These are phyloP conservation scores for Oceanites oceanicus DNA, from an alignment of 2,113 vertebrate species.

Conservation along the genomic window DNA sequence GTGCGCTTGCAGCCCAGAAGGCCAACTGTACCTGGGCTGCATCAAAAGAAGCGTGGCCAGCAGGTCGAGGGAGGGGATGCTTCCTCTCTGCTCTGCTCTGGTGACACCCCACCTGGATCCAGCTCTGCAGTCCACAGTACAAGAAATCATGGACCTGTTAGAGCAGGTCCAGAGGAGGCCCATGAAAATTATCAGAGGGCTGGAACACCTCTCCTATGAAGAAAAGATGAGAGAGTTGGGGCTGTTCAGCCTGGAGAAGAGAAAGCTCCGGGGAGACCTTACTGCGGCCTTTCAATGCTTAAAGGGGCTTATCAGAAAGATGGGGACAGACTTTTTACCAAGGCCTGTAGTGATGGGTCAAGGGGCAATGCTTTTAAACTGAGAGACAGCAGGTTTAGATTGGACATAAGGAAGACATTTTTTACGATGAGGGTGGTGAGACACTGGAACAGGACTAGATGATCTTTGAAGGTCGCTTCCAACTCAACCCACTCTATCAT, in stretches of 20 bases:
- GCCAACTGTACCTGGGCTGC: background rate
- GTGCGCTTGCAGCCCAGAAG: background rate
- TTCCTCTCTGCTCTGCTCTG: background rate
- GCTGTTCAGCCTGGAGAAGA: background rate
- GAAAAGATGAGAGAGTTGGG: background rate
- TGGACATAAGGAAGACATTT: background rate
- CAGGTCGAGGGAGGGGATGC: too few species aligned
- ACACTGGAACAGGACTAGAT: background rate
- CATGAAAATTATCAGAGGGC: background rate
- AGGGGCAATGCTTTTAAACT: background rate
- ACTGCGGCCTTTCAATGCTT: background rate
- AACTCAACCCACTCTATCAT: background rate
- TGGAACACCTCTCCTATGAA: background rate
- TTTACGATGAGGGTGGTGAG: background rate
- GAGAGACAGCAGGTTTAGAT: background rate
- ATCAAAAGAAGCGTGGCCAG: background rate
- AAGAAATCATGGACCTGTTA: background rate
- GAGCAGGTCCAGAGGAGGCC: background rate
- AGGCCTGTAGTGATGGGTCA: background rate
- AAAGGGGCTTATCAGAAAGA: background rate
- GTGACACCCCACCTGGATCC: background rate
- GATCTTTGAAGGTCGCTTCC: background rate
- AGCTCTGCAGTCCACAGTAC: background rate
- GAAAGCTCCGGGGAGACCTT: background rate
- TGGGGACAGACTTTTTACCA: background rate